Conservation (phyloP, 2,888 invertebrate species). For the Clistopyga incitator region DNA sequence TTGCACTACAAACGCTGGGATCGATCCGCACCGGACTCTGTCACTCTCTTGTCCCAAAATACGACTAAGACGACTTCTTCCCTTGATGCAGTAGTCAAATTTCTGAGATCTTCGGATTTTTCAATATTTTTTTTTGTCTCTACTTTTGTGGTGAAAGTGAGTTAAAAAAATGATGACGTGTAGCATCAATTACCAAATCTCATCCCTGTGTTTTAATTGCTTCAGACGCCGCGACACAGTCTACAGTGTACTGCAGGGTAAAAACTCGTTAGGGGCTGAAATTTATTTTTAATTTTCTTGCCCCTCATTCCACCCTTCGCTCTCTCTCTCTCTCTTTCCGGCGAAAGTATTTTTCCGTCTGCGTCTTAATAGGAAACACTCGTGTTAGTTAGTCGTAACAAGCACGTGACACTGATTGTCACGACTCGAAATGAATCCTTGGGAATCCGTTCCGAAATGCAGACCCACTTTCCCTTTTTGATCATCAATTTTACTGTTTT, state of each 20-base stretch:
- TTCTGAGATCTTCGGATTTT: not conserved
- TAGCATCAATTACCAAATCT: conserved; percentile 67
- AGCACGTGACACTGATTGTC: conserved; percentile 14
- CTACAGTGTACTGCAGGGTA: conserved; percentile 74
- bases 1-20: conserved; percentile 67
- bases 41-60: conserved; percentile 30
- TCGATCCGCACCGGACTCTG: conserved; percentile 54
- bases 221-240: conserved; percentile 60
- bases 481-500: conserved; percentile 9
- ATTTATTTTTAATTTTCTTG: conserved; percentile 77
- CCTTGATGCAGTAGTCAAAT: too few species aligned
- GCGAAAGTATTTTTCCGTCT: conserved; percentile 1
- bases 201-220: conserved; percentile 77
- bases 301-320: conserved; percentile 50
- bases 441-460: not conserved
- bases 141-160: too few species aligned
- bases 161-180: conserved; percentile 39
- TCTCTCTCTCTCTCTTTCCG: conserved; percentile 54
- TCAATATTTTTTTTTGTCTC: not conserved
- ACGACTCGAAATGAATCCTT: not conserved
- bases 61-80: too few species aligned
- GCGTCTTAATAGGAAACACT: conserved; percentile 14
- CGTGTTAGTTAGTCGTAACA: conserved; percentile 53
- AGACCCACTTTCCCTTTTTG: conserved; percentile 13
- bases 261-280: conserved; percentile 82